Base-by-base conservation (phyloP, 1,140 invertebrate species). In the Solen grandis region DNA sequence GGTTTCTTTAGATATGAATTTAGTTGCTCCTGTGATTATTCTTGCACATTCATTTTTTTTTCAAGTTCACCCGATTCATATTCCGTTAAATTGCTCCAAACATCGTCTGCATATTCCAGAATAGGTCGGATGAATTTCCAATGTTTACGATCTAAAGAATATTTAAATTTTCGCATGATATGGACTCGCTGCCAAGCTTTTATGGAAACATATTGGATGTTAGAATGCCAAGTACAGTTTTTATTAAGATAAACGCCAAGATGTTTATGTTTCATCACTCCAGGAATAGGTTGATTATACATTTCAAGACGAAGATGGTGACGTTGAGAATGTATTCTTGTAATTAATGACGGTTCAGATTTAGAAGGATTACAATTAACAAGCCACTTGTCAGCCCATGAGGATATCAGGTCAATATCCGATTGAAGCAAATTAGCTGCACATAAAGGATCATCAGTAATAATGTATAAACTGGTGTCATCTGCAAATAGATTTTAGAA, bases 301-400 rank as follows among this genome's bases (percentile, higher is more conserved):
- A n/a, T n/a, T n/a, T n/a, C n/a, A n/a, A n/a, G n/a, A n/a, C n/a
- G n/a, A n/a, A n/a, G n/a, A n/a, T n/a, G n/a, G n/a, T n/a, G n/a
- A n/a, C n/a, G n/a, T n/a, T n/a, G n/a, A n/a, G n/a, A n/a, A n/a
- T n/a, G n/a, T n/a, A n/a, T n/a, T n/a, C n/a, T n/a, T n/a, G n/a
- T n/a, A n/a, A 72, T 36, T 35, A 22, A 13, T 2, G 41, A 19
- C 72, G 84, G 88, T 19, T 85, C 90, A 5, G 84, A 88, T 29
- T 70, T 86, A 25, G 82, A 86, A 2, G 54, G 36, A 54, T 50
- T 70, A 27, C 31, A 66, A n/a, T n/a, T 68, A 19, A 75, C 62
- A 10, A 74, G 31, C 60, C 69, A 75, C 29, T 73, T 36, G 25
- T n/a, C n/a, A n/a, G n/a, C n/a, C n/a, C n/a, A n/a, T n/a, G n/a